A percentile compares a stretch with the other conserved stretches of the same genome.
phyloP scores from a whole-genome alignment of 2,113 vertebrate species.

The Origma solitaria region DNA sequence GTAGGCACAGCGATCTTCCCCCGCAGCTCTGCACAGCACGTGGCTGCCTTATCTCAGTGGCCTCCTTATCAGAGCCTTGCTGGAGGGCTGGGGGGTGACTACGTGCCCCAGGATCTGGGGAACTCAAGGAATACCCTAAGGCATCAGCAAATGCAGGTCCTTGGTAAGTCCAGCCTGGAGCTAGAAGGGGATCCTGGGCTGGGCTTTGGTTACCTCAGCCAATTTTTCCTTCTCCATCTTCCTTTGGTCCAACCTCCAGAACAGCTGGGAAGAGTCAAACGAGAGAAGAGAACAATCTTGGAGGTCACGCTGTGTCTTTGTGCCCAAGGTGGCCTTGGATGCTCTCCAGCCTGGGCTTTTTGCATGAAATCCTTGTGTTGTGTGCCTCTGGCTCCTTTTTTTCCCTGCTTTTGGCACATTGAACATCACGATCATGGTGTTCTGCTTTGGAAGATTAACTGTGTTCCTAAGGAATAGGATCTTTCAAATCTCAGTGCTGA shows the following conservation, averaged over 20 bases:
- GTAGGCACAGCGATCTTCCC: neutral
- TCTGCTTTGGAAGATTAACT: neutral
- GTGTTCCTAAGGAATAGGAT: neutral
- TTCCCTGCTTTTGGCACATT: neutral
- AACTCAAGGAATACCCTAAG: neutral
- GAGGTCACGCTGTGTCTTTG: neutral
- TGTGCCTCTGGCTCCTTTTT: neutral
- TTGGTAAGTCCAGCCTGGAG: neutral
- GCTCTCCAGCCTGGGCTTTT: neutral
- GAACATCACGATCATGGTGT: neutral
- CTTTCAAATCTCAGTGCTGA: neutral
- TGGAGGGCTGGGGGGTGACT: neutral
- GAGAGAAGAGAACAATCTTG: neutral
- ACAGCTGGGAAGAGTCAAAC: neutral
- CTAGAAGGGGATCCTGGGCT: neutral
- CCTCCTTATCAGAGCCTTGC: neutral
- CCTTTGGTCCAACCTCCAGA: neutral
- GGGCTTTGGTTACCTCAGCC: neutral
- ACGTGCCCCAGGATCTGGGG: fast-evolving
- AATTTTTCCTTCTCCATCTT: neutral
- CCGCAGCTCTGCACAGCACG: neutral
- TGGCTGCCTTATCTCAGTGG: neutral
- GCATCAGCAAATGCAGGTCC: neutral
- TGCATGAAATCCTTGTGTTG: neutral
- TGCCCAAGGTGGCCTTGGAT: neutral